Base-by-base conservation (phyloP, 2,113 vertebrate species). In the Ciconia stormi region DNA sequence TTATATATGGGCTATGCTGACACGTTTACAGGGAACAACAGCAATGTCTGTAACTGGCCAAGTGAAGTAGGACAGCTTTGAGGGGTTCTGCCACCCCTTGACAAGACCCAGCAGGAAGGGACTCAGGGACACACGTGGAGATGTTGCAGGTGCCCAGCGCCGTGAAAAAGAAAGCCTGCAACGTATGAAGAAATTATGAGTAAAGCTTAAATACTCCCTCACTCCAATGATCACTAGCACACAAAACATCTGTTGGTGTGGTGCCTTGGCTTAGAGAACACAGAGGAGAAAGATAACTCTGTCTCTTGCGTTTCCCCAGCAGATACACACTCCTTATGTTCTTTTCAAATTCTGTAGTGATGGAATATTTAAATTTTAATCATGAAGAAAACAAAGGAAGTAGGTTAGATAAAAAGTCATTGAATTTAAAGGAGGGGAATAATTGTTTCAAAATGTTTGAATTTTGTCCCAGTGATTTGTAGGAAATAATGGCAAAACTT, bases 51-150 rank as follows among this genome's bases (percentile, higher is more conserved):
- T 27, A 63, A 69, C 23, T 3, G 9, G 40, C 20, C 56, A 80
- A 49, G 32, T 8, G 27, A 36, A 70, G 87, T 0, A 16, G 32
- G 29, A 46, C 50, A 40, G 50, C 23, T 76, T 23, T 38, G 73
- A 26, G 40, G n/a, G 50, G 6, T 44, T 89, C 42, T 82, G 42
- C n/a, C 56, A 34, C 49, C 38, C 9, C 0, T 2, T 15, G 30
- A 53, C 50, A 80, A 34, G 55, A 16, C 6, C 4, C 0, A 0
- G 55, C 58, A 50, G 21, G 46, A 16, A 71, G 63, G 34, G 52
- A 77, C 52, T 40, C n/a, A 11, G 0, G 20, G 58, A 52, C 23
- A 9, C 0, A 0, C 10, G 29, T 13, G n/a, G 34, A 46, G 52
- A 32, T 40, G 63, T 13, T 78, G 53, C n/a, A 55, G 47, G 58